Conservation (phyloP, 2,797 vertebrate genomes). For the Mormyrus hasselquistii region DNA sequence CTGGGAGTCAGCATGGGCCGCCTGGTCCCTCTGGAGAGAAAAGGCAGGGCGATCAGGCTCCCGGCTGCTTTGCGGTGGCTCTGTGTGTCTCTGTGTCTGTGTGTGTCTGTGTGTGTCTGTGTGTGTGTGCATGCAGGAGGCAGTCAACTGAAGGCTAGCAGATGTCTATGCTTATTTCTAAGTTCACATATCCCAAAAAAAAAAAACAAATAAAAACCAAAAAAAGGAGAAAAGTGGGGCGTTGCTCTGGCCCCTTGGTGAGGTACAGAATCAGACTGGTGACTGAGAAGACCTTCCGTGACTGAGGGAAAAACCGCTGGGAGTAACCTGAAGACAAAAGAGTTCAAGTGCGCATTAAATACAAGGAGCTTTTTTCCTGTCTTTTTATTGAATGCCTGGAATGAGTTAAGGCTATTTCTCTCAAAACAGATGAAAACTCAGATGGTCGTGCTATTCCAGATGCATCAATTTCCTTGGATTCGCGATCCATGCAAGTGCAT, state of each 20-base stretch:
- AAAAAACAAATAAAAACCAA: not conserved
- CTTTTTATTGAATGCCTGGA: conserved; percentile 39
- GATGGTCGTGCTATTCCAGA: conserved; percentile 81
- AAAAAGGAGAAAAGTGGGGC: not conserved
- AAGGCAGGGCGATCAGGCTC: conserved; percentile 21
- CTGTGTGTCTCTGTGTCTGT: not conserved
- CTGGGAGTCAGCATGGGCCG: conserved; percentile 2
- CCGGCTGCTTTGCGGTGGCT: conserved; percentile 17
- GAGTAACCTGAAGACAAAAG: conserved; percentile 29
- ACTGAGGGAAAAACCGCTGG: conserved; percentile 13
- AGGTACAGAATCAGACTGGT: conserved; percentile 18
- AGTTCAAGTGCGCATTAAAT: conserved; percentile 23
- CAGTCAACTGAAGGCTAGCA: conserved; percentile 34
- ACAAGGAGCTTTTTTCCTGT: conserved; percentile 24
- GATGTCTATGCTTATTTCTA: conserved; percentile 39
- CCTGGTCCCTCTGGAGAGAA: conserved; percentile 20
- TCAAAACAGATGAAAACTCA: conserved; percentile 80
- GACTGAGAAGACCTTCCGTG: conserved; percentile 18
- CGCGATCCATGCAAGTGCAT: conserved; percentile 81
- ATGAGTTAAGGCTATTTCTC: conserved; percentile 70
- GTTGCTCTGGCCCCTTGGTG: not conserved
- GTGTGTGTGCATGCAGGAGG: not conserved
- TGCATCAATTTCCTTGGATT: conserved; percentile 88
- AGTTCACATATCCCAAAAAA: conserved; percentile 17
- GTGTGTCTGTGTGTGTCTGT: not conserved